phyloP scores from a whole-genome alignment of 2,797 vertebrate species.

The Tachyglossus aculeatus region DNA sequence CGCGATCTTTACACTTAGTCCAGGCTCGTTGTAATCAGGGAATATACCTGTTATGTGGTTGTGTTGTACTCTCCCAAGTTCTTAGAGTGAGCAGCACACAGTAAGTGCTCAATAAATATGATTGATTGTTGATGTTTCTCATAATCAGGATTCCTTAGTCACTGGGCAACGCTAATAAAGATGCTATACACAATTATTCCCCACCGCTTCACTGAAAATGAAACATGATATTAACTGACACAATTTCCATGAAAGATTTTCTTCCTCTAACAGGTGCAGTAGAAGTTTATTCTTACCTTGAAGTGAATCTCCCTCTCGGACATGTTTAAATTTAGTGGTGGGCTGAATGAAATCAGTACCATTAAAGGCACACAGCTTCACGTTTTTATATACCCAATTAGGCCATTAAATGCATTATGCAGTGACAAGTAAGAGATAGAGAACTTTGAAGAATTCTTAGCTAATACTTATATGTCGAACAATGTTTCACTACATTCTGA shows the following conservation, averaged over 20 bases:
- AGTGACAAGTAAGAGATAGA: conserved; percentile 30
- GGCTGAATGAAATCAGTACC: background rate
- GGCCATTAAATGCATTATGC: background rate
- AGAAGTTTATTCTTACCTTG: background rate
- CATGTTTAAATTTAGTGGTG: background rate
- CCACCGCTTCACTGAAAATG: too few species aligned
- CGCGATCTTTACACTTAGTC: too few species aligned
- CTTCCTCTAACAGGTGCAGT: conserved; percentile 4
- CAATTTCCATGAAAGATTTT: background rate
- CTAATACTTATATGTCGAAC: background rate
- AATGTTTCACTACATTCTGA: background rate
- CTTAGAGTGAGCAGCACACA: too few species aligned
- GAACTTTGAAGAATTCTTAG: background rate
- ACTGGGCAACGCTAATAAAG: too few species aligned
- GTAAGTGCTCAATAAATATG: too few species aligned
- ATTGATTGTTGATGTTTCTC: too few species aligned
- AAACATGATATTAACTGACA: too few species aligned
- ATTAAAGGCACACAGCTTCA: background rate
- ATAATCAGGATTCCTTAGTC: too few species aligned
- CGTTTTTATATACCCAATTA: conserved; percentile 3
- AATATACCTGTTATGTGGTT: too few species aligned
- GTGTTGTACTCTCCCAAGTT: too few species aligned
- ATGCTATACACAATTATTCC: too few species aligned
- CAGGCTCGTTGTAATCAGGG: too few species aligned
- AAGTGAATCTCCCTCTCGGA: background rate